phyloP scores from a whole-genome alignment of 1,140 invertebrate species.

The Ceratina japonica region DNA sequence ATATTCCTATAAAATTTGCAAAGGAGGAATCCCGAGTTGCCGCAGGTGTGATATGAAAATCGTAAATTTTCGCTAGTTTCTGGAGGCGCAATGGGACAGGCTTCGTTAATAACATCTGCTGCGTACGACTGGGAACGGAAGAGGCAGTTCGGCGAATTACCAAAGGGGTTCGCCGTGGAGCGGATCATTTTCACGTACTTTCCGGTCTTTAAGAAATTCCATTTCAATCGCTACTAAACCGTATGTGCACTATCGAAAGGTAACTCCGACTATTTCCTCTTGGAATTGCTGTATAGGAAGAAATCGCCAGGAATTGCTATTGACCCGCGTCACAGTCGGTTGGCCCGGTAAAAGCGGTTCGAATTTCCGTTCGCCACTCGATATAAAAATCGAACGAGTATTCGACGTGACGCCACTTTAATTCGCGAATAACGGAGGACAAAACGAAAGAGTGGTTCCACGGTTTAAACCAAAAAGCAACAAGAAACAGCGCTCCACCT shows the following conservation, averaged over 20 bases:
- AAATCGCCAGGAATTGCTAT: constrained; percentile 2
- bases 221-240: neutral
- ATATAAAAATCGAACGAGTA: constrained; percentile 3
- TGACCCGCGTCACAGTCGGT: neutral
- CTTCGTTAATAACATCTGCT: constrained; percentile 46
- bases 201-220: constrained; percentile 13
- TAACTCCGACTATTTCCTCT: too few species aligned
- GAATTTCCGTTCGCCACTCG: constrained; percentile 6
- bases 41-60: constrained; percentile 46
- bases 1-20: constrained; percentile 30
- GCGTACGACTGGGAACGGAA: constrained; percentile 22
- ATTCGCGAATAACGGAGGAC: neutral
- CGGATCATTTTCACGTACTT: neutral
- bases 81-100: constrained; percentile 24
- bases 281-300: too few species aligned
- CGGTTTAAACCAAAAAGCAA: neutral
- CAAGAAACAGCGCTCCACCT: constrained; percentile 8
- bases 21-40: constrained; percentile 26
- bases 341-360: constrained; percentile 1
- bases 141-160: constrained; percentile 24
- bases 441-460: neutral
- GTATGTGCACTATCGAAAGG: neutral
- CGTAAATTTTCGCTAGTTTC: constrained; percentile 31
- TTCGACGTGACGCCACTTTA: constrained; percentile 4
- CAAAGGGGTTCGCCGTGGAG: neutral